Evolutionary conservation across 1,140 invertebrate genomes (phyloP).

Genomic region (Drosophila pandora): DNA sequence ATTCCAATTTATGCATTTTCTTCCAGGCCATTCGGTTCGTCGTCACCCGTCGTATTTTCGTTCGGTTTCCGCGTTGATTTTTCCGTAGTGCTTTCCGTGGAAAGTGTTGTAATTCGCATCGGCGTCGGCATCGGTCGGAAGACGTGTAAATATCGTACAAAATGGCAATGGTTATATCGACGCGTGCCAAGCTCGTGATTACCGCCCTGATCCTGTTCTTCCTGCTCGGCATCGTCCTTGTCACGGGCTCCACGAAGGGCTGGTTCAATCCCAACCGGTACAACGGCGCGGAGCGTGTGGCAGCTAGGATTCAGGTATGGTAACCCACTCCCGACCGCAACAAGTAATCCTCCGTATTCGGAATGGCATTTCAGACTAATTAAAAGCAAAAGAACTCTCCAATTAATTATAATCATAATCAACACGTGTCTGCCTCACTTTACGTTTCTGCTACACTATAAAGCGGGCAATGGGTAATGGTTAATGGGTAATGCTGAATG

Average conservation of each 20-base stretch:
- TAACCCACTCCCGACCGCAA: conserved; percentile 22
- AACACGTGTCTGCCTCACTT: conserved; percentile 50
- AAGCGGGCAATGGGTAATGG: conserved; percentile 31
- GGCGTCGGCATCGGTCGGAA: conserved; percentile 8
- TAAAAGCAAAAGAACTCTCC: conserved; percentile 48
- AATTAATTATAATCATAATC: conserved; percentile 75
- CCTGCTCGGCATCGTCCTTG: conserved; percentile 85
- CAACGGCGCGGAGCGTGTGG: conserved; percentile 80
- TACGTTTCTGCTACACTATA: conserved; percentile 19
- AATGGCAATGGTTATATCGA: conserved; percentile 87
- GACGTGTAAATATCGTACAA: conserved; percentile 65
- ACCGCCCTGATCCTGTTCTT: conserved; percentile 85
- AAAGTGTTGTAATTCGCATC: conserved; percentile 28
- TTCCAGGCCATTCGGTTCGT: conserved; percentile 67
- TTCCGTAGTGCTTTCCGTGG: conserved; percentile 24
- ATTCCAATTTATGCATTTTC: conserved; percentile 54
- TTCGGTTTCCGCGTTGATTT: conserved; percentile 29
- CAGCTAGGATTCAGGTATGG: conserved; percentile 84
- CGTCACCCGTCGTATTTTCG: conserved; percentile 27
- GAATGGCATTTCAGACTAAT: conserved; percentile 58
- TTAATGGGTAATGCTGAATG: conserved; percentile 69
- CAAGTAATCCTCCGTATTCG: conserved; percentile 38
- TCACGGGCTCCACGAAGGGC: conserved; percentile 85
- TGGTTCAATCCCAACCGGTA: conserved; percentile 84
- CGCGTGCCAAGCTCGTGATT: conserved; percentile 85